A percentile compares a stretch with the other conserved stretches of the same genome.
These are phyloP conservation scores for Anniella stebbinsi DNA, from an alignment of 2,797 vertebrate genomes.

Conservation along the genomic window DNA sequence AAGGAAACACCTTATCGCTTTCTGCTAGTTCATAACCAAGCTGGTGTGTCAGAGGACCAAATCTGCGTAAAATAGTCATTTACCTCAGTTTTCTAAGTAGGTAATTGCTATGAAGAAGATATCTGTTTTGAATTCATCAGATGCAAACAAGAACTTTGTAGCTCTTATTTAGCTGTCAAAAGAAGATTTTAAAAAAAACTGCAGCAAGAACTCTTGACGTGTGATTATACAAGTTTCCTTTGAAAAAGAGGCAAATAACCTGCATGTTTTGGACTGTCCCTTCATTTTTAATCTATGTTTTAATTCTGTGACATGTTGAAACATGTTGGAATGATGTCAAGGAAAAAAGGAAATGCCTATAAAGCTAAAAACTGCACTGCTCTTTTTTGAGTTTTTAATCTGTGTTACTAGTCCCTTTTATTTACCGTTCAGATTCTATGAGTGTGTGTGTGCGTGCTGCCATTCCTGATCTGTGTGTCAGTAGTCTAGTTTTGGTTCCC, in stretches of 20 bases:
- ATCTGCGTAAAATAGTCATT: slow-evolving; percentile 14
- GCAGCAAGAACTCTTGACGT: background rate
- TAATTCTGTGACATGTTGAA: background rate
- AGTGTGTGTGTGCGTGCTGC: background rate
- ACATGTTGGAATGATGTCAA: background rate
- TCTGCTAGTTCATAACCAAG: slow-evolving; percentile 47
- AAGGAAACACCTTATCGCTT: slow-evolving; percentile 16
- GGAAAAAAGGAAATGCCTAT: slow-evolving; percentile 1
- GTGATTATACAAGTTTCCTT: slow-evolving; percentile 40
- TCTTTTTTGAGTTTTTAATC: background rate
- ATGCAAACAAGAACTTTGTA: slow-evolving; percentile 15
- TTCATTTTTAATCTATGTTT: slow-evolving; percentile 13
- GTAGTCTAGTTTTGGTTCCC: background rate
- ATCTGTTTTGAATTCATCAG: background rate
- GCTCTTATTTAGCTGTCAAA: slow-evolving; percentile 30
- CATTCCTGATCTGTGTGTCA: background rate
- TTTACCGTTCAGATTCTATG: background rate
- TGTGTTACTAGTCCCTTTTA: background rate
- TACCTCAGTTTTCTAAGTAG: slow-evolving; percentile 19
- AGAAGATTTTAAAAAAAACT: slow-evolving; percentile 13
- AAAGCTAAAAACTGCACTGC: background rate
- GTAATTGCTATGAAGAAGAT: slow-evolving; percentile 27
- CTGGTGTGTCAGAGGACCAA: slow-evolving; percentile 21
- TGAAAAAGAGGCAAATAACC: background rate
- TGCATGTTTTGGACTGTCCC: slow-evolving; percentile 19